Conservation (phyloP, 2,797 vertebrate genomes). For the Poliocrania exsul region DNA sequence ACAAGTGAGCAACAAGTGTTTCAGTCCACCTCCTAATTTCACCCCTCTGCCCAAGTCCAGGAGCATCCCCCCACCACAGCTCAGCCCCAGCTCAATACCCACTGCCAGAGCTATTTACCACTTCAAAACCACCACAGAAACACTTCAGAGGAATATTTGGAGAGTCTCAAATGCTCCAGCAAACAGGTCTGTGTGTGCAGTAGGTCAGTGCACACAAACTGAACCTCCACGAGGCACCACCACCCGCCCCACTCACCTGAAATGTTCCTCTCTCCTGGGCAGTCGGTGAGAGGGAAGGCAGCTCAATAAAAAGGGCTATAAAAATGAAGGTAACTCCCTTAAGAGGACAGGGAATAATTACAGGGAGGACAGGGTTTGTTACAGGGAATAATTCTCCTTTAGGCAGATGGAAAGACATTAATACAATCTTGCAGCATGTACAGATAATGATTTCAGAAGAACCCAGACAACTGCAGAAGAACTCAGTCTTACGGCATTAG, state of each 20-base stretch:
- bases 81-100: background rate
- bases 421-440: accelerated
- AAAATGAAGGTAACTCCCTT: background rate
- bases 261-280: background rate
- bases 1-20: background rate
- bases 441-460: background rate
- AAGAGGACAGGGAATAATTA: background rate
- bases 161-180: background rate
- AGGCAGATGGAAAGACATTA: background rate
- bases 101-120: background rate
- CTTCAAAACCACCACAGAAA: background rate
- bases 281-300: background rate
- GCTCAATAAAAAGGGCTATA: background rate
- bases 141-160: background rate
- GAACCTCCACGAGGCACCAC: background rate
- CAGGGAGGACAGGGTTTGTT: background rate
- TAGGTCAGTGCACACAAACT: background rate
- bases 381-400: background rate
- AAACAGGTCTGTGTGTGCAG: background rate
- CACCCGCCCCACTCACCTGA: background rate
- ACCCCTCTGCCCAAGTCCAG: background rate
- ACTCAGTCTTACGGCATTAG: background rate
- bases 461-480: background rate
- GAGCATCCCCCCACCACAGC: background rate
- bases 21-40: too few relatives aligned